Evolutionary conservation across 2,797 vertebrate genomes (phyloP).

Genomic region (Euphonia xanthogaster): DNA sequence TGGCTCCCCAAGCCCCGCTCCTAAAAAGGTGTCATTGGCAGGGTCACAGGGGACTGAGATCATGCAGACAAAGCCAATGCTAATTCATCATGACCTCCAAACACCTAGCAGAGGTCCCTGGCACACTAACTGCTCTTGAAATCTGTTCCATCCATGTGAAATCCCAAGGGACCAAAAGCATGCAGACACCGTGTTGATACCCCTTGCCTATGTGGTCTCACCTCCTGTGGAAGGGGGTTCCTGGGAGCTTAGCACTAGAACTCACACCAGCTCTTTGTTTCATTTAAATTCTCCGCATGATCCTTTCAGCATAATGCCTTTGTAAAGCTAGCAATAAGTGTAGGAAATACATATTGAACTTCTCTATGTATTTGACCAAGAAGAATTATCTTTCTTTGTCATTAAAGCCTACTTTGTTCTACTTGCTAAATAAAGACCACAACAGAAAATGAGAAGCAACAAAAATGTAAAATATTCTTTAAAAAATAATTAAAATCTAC

Average conservation of each 20-base stretch:
- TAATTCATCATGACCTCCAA: background rate
- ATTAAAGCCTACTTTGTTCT: background rate
- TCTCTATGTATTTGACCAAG: background rate
- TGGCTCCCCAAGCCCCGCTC: background rate
- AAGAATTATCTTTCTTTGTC: background rate
- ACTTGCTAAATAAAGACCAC: background rate
- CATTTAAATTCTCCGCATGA: background rate
- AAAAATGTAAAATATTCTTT: background rate
- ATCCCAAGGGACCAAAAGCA: background rate
- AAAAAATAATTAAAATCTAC: slow-evolving; percentile 2
- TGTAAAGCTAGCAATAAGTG: background rate
- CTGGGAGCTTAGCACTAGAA: background rate
- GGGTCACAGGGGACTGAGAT: background rate
- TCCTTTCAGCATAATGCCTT: background rate
- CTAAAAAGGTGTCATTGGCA: background rate
- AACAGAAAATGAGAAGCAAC: background rate
- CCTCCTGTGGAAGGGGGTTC: background rate
- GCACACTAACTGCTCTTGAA: background rate
- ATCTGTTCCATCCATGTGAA: background rate
- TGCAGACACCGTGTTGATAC: background rate
- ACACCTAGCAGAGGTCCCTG: background rate
- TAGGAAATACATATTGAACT: background rate
- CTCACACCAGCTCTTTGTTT: background rate
- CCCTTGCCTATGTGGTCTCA: background rate
- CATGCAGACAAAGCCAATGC: background rate